Evolutionary conservation across 1,140 invertebrate species (phyloP).

Genomic region (Mesaphorura yosii): DNA sequence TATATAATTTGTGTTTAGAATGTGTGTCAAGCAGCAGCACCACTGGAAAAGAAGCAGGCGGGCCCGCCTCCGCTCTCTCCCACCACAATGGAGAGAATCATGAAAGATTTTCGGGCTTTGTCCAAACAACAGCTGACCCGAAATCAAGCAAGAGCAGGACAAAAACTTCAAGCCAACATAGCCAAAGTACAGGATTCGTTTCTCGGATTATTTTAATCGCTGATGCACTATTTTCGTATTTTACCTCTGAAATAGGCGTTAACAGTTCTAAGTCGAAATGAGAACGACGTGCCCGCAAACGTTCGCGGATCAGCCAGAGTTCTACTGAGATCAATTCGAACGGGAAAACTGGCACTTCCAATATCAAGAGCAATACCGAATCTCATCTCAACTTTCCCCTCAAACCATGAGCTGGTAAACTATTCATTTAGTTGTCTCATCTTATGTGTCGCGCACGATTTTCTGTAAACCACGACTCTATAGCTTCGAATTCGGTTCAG

Average conservation of each 20-base stretch:
- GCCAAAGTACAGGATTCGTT: slow-evolving; percentile 4
- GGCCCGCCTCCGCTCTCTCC: too few species aligned
- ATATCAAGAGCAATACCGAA: background rate
- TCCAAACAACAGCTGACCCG: slow-evolving; percentile 4
- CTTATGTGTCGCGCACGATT: too few species aligned
- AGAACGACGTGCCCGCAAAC: background rate
- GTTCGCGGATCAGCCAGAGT: background rate
- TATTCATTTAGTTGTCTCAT: background rate
- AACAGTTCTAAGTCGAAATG: background rate
- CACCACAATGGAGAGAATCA: too few species aligned
- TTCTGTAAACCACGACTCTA: background rate
- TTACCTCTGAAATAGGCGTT: background rate
- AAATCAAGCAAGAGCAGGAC: slow-evolving; percentile 12
- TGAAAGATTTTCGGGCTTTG: too few species aligned
- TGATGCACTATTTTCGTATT: background rate
- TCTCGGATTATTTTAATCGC: background rate
- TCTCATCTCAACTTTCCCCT: background rate
- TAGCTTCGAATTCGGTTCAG: background rate
- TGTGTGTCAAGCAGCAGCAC: too few species aligned
- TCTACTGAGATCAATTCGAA: background rate
- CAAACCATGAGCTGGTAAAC: background rate
- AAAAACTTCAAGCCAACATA: slow-evolving; percentile 17
- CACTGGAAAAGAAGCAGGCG: too few species aligned
- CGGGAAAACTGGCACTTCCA: background rate
- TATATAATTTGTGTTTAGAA: too few species aligned